These are phyloP conservation scores for Epinephelus moara DNA, from an alignment of 2,113 vertebrate genomes.

Conservation along the genomic window DNA sequence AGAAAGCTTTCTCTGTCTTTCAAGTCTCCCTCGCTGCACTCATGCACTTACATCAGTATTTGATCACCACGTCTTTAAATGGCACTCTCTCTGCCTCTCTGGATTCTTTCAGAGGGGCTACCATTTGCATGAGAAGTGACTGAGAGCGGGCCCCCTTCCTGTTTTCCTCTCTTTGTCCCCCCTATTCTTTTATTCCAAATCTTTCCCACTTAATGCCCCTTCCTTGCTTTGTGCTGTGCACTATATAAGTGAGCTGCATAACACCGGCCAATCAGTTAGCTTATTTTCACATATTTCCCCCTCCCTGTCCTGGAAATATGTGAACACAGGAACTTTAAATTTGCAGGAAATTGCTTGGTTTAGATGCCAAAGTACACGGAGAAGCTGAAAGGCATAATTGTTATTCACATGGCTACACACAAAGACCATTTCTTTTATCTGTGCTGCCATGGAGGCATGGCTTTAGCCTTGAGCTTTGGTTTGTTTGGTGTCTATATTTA, in stretches of 20 bases:
- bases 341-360: background rate
- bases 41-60: background rate
- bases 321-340: background rate
- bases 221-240: slow-evolving; percentile 45
- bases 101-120: slow-evolving; percentile 39
- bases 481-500: slow-evolving; percentile 72
- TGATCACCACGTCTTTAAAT: slow-evolving; percentile 15
- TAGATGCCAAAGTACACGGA: background rate
- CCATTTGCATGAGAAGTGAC: slow-evolving; percentile 68
- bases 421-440: slow-evolving; percentile 2
- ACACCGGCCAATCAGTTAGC: slow-evolving; percentile 1
- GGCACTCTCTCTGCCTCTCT: slow-evolving; percentile 8
- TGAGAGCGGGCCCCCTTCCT: slow-evolving; percentile 42
- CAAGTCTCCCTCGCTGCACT: background rate
- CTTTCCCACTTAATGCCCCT: slow-evolving; percentile 45
- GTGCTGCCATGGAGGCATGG: background rate
- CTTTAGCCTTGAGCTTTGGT: slow-evolving; percentile 38
- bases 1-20: background rate
- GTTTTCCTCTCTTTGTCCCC: slow-evolving; percentile 54
- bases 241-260: slow-evolving; percentile 59
- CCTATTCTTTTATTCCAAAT: slow-evolving; percentile 59
- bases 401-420: background rate
- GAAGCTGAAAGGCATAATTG: slow-evolving; percentile 3
- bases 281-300: slow-evolving; percentile 10
- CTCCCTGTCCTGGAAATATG: background rate